phyloP scores from a whole-genome alignment of 2,888 invertebrate species.

The Drepana falcataria region DNA sequence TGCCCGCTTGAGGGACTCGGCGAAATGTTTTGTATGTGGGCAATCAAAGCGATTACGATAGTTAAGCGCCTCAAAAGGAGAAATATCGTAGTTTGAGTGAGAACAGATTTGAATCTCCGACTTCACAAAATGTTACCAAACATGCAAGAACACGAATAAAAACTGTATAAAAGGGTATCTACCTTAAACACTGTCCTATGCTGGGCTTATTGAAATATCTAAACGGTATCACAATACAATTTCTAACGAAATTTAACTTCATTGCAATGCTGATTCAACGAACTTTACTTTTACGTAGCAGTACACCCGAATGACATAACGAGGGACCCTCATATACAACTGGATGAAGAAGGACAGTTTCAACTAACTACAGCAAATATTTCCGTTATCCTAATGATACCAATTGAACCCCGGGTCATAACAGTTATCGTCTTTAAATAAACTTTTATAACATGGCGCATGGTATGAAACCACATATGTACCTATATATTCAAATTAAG shows the following conservation, averaged over 20 bases:
- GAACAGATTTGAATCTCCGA: too few relatives aligned
- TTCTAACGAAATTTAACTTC: neutral
- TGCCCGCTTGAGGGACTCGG: too few relatives aligned
- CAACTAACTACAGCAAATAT: neutral
- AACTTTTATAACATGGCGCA: neutral
- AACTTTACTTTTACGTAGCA: neutral
- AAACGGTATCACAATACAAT: neutral
- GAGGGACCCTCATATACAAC: neutral
- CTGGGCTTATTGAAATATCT: conserved; percentile 24
- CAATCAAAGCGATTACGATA: too few relatives aligned
- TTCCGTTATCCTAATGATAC: neutral
- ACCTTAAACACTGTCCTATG: conserved; percentile 33
- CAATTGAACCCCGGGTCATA: conserved; percentile 2
- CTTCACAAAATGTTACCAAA: too few relatives aligned
- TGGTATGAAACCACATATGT: too few relatives aligned
- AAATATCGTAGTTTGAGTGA: too few relatives aligned
- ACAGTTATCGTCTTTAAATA: neutral
- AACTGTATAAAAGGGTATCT: conserved; percentile 7
- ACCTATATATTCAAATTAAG: too few relatives aligned
- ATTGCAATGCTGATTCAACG: neutral
- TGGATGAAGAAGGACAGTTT: neutral
- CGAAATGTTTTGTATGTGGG: too few relatives aligned
- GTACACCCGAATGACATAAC: neutral
- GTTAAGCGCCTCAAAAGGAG: too few relatives aligned
- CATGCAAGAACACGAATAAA: too few relatives aligned